Percentiles rank a stretch among this genome's conserved stretches.
Conservation (phyloP, 2,113 vertebrate species). For the Collichthys lucidus region DNA sequence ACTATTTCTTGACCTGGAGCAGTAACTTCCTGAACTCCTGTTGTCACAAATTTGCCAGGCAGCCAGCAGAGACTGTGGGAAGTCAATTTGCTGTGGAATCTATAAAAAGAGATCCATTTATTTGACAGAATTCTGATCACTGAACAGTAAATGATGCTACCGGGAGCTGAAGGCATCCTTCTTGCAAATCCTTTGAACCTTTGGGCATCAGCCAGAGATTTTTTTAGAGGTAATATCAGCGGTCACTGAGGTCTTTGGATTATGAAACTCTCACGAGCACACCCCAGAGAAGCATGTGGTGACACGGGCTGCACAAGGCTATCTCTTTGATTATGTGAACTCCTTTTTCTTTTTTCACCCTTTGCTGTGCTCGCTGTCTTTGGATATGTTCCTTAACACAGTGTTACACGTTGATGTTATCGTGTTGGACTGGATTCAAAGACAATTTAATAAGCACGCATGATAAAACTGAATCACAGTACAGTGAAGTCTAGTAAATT, state of each 20-base stretch:
- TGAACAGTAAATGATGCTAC: slow-evolving; percentile 2
- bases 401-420: background rate
- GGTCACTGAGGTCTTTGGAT: slow-evolving; percentile 52
- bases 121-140: background rate
- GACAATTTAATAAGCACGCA: background rate
- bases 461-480: background rate
- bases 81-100: too few relatives aligned
- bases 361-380: background rate
- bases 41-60: too few relatives aligned
- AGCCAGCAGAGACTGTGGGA: too few relatives aligned
- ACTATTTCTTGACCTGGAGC: too few relatives aligned
- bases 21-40: too few relatives aligned
- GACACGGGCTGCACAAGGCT: slow-evolving; percentile 2
- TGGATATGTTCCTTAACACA: background rate
- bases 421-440: background rate
- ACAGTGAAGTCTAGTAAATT: background rate
- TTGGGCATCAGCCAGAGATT: slow-evolving; percentile 27
- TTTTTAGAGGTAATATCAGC: slow-evolving; percentile 31
- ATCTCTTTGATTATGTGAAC: slow-evolving; percentile 44
- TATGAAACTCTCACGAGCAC: slow-evolving; percentile 72
- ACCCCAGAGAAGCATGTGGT: slow-evolving; percentile 66
- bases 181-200: slow-evolving; percentile 22
- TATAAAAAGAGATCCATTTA: too few relatives aligned
- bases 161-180: slow-evolving; percentile 23
- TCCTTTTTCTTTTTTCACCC: slow-evolving; percentile 15